Base-by-base conservation (phyloP, 2,888 invertebrate genomes). In the Lissocephala sabroskyi region DNA sequence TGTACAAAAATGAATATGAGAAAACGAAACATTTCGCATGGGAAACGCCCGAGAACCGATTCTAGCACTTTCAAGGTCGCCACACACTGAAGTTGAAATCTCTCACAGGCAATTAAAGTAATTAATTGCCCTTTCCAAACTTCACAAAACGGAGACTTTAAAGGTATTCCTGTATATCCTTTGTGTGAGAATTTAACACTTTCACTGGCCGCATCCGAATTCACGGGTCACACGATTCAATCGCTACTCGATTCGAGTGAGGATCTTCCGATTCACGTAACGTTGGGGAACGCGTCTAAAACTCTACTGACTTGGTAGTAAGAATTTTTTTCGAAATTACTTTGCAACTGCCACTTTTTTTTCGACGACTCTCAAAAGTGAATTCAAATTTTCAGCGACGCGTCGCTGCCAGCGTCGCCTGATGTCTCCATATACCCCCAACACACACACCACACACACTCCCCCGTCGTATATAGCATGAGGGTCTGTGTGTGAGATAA, bases 251-350 rank as follows among this genome's bases (percentile, higher is more conserved):
- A 42, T 50, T 54, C 7, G 45, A 37, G 35, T 36, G 53, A n/a
- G n/a, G n/a, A n/a, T 48, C 41, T 36, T 35, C 37, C 41, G 41
- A 57, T 41, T 56, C 56, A 62, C 67, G 76, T 77, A 78, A 63
- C 68, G 74, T 70, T 68, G 59, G 58, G 66, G 52, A 65, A 65
- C 75, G 56, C 81, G 79, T 79, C 81, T 81, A 75, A 79, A 78
- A 65, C 71, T 75, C 75, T 79, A 81, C 81, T 81, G 67, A 80
- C 61, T 59, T 68, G 59, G 60, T 60, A 56, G 64, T 80, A 81
- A 80, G 81, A 81, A 80, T 79, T 61, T 62, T 59, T 67, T 68
- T 64, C 63, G 59, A 65, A 70, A 63, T 68, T 62, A 70, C 62
- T 73, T 59, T 60, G 64, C 52, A 59, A 30, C 30, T 30, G 10